Evolutionary conservation across 2,888 invertebrate species (phyloP), one percentile per base, ranked within the genome.

Genomic region (Drosophila quinaria): DNA sequence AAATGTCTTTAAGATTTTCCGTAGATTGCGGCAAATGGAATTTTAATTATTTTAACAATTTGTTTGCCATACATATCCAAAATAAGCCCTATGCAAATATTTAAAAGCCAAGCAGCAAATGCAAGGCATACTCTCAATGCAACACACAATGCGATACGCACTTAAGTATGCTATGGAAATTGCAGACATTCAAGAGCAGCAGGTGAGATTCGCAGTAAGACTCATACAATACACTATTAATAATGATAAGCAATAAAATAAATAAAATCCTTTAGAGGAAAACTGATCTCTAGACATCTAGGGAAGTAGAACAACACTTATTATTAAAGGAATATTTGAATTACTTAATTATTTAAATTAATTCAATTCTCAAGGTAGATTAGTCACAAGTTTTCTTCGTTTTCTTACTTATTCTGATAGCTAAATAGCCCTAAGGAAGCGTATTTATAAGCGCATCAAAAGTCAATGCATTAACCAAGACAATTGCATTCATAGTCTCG

Each of bases 391-490:
- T 22, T 22, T 22, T 4, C 22, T 22, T 22, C 2, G 2, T 3
- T 29, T 4, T 29, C 9, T 2, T 10, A 9, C 9, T 8, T 29
- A 29, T 29, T 10, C 6, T 3, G 4, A 46, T 9, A 29, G 47
- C 9, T 15, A 10, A 31, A 4, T 1, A n/a, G 17, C n/a, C 10
- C n/a, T 2, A 1, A 29, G 50, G 29, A 15, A 62, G 66, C 25
- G 54, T 60, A 54, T 35, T 35, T 4, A 0, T 50, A n/a, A 41
- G 50, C 50, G 64, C 33, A 69, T 71, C 78, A 73, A 80, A 70
- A 80, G 65, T 74, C 78, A 71, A 78, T 70, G 68, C 86, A 80
- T 80, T 86, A 86, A 80, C 64, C 63, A 75, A 41, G 54, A 72
- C 74, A 76, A 76, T 63, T 59, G 54, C 66, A 81, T 68, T 61